These are phyloP conservation scores for Nomada fucata DNA, from an alignment of 2,888 invertebrate genomes.

Conservation along the genomic window DNA sequence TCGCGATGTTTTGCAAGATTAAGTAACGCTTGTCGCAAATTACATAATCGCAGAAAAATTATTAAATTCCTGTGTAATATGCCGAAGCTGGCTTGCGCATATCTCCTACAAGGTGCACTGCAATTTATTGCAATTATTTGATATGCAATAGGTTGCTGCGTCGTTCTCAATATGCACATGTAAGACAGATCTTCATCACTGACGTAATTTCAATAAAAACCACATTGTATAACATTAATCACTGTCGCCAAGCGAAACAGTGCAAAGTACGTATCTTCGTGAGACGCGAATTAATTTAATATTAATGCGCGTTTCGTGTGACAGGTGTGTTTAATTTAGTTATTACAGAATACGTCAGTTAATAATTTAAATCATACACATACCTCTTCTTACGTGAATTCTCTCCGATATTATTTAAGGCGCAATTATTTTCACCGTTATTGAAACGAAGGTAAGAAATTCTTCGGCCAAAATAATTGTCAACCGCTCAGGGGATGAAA, in stretches of 20 bases:
- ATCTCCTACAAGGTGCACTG: not conserved
- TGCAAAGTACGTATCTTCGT: not conserved
- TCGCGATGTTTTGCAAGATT: constrained; percentile 6
- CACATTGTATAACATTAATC: not conserved
- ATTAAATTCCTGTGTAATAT: constrained; percentile 7
- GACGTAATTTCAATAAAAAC: constrained; percentile 2
- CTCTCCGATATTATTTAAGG: no score
- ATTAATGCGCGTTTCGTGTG: no score
- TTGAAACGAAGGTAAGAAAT: no score
- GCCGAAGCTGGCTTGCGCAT: no score
- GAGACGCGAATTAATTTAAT: no score
- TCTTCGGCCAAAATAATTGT: no score
- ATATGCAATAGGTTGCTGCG: not conserved
- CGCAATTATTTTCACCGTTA: no score
- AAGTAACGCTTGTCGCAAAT: constrained; percentile 7
- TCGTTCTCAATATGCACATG: not conserved
- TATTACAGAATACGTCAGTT: no score
- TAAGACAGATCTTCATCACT: not conserved
- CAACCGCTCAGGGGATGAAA: no score
- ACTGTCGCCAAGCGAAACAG: not conserved
- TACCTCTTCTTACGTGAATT: no score
- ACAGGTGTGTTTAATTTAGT: no score
- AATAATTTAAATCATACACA: no score
- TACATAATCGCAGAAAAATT: constrained; percentile 10
- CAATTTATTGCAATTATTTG: not conserved